Evolutionary conservation across 2,113 vertebrate species (phyloP).

Genomic region (Lates calcarifer): DNA sequence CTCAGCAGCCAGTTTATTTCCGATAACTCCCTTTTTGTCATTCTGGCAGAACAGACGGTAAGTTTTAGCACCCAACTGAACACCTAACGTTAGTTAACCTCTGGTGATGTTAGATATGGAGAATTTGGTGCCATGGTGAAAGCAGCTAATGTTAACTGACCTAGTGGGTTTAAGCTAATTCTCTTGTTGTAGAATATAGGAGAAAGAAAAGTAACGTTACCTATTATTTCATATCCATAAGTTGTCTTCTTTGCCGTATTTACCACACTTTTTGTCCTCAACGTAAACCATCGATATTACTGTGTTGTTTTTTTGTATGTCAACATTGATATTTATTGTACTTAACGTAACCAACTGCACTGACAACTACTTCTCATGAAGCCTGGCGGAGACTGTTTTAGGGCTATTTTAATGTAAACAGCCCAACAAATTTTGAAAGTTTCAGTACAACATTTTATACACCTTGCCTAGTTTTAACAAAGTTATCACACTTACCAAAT

Average conservation of each 20-base stretch:
- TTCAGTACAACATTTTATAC: background rate
- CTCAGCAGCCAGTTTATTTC: constrained; percentile 29
- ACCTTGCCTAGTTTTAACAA: background rate
- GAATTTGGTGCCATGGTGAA: background rate
- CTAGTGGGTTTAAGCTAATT: no score
- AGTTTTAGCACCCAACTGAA: constrained; percentile 3
- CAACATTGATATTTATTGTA: background rate
- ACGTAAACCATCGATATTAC: background rate
- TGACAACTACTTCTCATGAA: background rate
- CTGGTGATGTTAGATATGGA: background rate
- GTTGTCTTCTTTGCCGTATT: background rate
- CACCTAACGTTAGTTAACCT: background rate
- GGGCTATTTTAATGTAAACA: constrained; percentile 2
- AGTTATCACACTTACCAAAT: constrained; percentile 20
- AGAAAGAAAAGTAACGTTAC: background rate
- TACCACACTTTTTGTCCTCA: background rate
- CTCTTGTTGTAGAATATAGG: background rate
- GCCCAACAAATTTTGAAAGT: background rate
- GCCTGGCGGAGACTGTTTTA: background rate
- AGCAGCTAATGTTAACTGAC: constrained; percentile 11
- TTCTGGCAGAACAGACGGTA: constrained; percentile 24
- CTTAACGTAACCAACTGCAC: background rate
- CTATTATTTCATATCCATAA: background rate
- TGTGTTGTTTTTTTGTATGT: background rate
- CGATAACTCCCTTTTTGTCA: no score